Evolutionary conservation across 1,140 invertebrate species (phyloP), one percentile per base, ranked within the genome.

Genomic region (Cotesia typhae): DNA sequence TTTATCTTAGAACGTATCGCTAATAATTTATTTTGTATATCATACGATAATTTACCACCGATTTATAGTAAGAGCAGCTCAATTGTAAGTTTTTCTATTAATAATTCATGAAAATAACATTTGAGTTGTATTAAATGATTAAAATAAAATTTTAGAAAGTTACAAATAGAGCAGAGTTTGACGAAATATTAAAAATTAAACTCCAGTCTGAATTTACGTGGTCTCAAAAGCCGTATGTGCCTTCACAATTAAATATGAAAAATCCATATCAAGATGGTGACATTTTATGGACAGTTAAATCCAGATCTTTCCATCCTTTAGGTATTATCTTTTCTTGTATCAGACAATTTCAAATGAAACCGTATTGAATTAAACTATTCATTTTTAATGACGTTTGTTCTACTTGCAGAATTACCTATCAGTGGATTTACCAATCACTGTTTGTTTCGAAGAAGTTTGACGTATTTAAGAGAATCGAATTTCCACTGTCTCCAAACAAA

Each of bases 391-490:
- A 53, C 61, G 41, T 63, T 41, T 53, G 1, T 10, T 47, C 6
- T 9, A 4, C 14, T 84, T 84, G 47, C 74, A 88, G 88, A 87
- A 72, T 52, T 89, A 37, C 74, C 79, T 60, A 82, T 84, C 68
- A 81, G 76, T 65, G 87, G 88, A 72, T 83, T 88, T 70, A 84
- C 80, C 4, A 77, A 76, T 67, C 67, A 77, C 4, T 89, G 88
- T 74, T 69, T 78, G 41, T 83, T 84, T 35, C 83, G 81, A 57
- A 86, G 85, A 73, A 74, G 75, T 64, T 61, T 89, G 9, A 79
- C 72, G 71, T 89, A 85, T 81, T 78, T 90, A 28, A 76, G 84
- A 74, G 74, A 88, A 66, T 84, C 82, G 74, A 82, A 85, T 73
- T 77, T 76, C 71, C 76, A 77, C 4, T 90, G 89, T 74, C 80